Evolutionary conservation across 1,140 invertebrate species (phyloP).

Genomic region (Hydropsyche tenuis): DNA sequence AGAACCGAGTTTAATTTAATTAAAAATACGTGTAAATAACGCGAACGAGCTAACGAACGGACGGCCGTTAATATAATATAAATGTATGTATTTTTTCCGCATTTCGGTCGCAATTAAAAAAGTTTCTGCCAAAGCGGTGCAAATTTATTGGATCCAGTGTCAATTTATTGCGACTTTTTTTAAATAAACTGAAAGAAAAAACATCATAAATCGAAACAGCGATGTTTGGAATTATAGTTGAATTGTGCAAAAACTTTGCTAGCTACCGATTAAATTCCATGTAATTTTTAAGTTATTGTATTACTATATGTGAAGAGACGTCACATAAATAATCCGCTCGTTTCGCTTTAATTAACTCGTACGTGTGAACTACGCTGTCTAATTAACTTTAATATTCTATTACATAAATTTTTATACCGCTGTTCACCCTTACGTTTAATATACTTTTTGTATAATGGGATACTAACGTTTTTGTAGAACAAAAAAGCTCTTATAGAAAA

Average conservation of each 20-base stretch:
- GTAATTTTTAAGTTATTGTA: too few species aligned
- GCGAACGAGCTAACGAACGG: not conserved
- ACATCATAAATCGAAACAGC: too few species aligned
- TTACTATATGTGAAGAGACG: not conserved
- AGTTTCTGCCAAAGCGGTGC: not conserved
- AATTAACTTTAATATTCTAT: constrained; percentile 2
- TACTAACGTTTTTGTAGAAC: too few species aligned
- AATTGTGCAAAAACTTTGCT: too few species aligned
- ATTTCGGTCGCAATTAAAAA: not conserved
- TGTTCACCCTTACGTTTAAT: not conserved
- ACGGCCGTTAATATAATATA: constrained; percentile 5
- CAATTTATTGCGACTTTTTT: not conserved
- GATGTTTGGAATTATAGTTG: too few species aligned
- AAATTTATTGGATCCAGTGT: constrained; percentile 12
- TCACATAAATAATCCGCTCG: constrained; percentile 10
- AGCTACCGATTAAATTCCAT: too few species aligned
- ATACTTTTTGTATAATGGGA: too few species aligned
- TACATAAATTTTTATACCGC: too few species aligned
- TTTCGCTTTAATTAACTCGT: constrained; percentile 7
- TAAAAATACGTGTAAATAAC: too few species aligned
- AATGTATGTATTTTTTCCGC: not conserved
- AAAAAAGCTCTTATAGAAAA: not conserved
- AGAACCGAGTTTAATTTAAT: too few species aligned
- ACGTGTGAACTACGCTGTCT: constrained; percentile 9
- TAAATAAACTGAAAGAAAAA: too few species aligned